Base-by-base conservation (phyloP, 2,113 vertebrate species). In the Menura novaehollandiae region DNA sequence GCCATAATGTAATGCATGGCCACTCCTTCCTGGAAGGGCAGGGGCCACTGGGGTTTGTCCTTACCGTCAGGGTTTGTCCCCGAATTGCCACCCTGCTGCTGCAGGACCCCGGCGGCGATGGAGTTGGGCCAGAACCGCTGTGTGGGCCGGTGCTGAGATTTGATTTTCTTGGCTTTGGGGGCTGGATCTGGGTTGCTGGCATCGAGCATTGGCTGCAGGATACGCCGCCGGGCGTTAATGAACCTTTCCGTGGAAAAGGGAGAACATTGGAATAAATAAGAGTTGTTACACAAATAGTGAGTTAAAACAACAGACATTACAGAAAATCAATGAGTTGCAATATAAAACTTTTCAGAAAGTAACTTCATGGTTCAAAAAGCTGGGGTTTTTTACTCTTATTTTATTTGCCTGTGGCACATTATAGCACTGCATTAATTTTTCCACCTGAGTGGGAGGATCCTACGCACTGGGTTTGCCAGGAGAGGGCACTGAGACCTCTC, bases 61-160 rank as follows among this genome's bases (percentile, higher is more conserved):
- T 97, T 96, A 99, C 99, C 99, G 0, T 99, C 99, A 7, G 99
- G 98, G 94, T 99, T 99, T 71, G 98, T 99, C 77, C 98, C 98
- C 1, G 98, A 94, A 62, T 98, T 98, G 27, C 98, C 97, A 3
- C 99, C 98, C 96, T 99, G 99, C 60, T 98, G 98, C 98, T 99
- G 99, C 86, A 99, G 97, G 46, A 99, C 99, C 15, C 99, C 99
- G 0, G 99, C 99, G 3, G 99, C 99, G 5, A 99, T 99, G 91
- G 99, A 99, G 98, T 99, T 99, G 20, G 99, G 99, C 99, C 99
- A 99, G 98, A 99, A 99, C 66, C 99, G 97, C 91, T 99, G 99
- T 1, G 99, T 99, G 44, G 99, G 99, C 49, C 99, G 99, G 97
- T 99, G 99, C 98, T 99, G 99, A 16, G 99, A 99, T 97, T 99